Evolutionary conservation across 1,140 invertebrate genomes (phyloP).

Genomic region (Drosophila novamexicana): DNA sequence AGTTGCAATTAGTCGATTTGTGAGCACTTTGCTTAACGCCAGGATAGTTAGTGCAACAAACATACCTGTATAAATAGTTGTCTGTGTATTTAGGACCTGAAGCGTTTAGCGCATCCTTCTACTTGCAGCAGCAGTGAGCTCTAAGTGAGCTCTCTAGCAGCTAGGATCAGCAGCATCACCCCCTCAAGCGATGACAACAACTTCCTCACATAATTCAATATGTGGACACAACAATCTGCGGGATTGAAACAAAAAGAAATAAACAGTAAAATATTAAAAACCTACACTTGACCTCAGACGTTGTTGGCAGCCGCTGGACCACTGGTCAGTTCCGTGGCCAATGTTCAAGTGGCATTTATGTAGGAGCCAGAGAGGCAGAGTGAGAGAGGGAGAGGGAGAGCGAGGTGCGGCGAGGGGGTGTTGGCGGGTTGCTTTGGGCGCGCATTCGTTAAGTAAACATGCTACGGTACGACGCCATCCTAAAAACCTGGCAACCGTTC

Average conservation of each 20-base stretch:
- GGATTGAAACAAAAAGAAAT: constrained; percentile 41
- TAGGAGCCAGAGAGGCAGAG: constrained; percentile 6
- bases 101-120: constrained; percentile 4
- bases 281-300: constrained; percentile 74
- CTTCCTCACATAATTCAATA: constrained; percentile 69
- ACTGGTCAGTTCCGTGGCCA: constrained; percentile 55
- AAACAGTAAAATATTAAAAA: constrained; percentile 47
- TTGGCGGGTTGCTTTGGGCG: constrained; percentile 36
- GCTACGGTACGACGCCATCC: constrained; percentile 78
- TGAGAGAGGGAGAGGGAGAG: neutral
- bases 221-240: constrained; percentile 26
- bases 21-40: neutral
- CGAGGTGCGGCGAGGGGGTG: constrained; percentile 5
- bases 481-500: constrained; percentile 62
- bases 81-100: neutral
- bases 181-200: constrained; percentile 43
- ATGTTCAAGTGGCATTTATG: constrained; percentile 71
- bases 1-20: neutral
- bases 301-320: constrained; percentile 35
- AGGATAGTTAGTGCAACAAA: neutral
- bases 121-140: neutral
- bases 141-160: neutral
- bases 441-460: constrained; percentile 80
- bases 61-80: neutral
- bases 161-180: constrained; percentile 7